Percentiles rank a stretch among this genome's conserved stretches.
Evolutionary conservation across 2,797 vertebrate genomes (phyloP).

Genomic region (Enoplosus armatus): DNA sequence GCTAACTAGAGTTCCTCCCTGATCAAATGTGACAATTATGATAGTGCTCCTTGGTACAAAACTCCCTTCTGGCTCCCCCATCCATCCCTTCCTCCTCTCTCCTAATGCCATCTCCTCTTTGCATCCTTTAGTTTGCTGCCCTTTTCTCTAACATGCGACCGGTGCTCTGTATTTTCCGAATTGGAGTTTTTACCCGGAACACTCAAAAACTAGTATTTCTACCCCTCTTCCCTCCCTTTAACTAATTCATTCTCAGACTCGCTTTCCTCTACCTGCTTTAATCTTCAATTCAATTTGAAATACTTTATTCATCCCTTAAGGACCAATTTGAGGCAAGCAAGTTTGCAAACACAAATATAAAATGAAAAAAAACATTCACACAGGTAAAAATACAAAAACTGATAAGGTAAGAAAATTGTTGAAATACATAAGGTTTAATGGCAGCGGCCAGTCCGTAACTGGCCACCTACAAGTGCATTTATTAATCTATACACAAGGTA

Average conservation of each 20-base stretch:
- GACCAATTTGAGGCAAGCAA: not conserved
- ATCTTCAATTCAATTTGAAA: not conserved
- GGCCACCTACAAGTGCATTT: not conserved
- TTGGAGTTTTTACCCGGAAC: not conserved
- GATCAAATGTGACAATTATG: constrained; percentile 84
- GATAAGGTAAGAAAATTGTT: not conserved
- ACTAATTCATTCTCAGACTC: not conserved
- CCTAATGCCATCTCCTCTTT: constrained; percentile 64
- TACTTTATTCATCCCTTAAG: not conserved
- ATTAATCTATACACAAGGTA: not conserved
- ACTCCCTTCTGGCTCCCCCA: constrained; percentile 62
- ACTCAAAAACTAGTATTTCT: not conserved
- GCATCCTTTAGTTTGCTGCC: constrained; percentile 47
- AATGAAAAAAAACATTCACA: constrained; percentile 4
- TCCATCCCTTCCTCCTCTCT: constrained; percentile 44
- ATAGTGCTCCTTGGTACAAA: constrained; percentile 71
- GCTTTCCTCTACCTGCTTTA: not conserved
- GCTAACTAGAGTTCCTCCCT: constrained; percentile 72
- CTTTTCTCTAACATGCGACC: constrained; percentile 50
- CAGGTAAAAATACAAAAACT: not conserved
- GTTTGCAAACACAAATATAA: not conserved
- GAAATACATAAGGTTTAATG: not conserved
- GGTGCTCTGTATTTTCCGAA: constrained; percentile 19
- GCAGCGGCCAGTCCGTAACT: not conserved
- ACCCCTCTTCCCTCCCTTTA: not conserved